Base-by-base conservation (phyloP, 2,113 vertebrate species). In the Calyptommatus sinebrachiatus region DNA sequence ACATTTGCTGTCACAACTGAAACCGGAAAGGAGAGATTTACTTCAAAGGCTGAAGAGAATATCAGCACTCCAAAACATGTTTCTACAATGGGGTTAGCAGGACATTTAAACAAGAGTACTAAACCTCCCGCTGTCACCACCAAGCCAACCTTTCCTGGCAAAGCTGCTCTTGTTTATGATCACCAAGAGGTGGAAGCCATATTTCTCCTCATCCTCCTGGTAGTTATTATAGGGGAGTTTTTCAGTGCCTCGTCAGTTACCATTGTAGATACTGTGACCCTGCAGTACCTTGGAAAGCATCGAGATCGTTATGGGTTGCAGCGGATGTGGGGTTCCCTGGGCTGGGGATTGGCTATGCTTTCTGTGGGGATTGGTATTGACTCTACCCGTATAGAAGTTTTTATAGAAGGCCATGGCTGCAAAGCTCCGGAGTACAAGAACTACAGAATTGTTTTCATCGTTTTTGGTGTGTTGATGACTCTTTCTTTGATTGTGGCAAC, bases 321-420 rank as follows among this genome's bases (percentile, higher is more conserved):
- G 92, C 94, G 98, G 29, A 99, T 99, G 98, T 99, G 98, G 98
- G 98, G 98, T 0, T 99, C 98, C 4, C 94, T 99, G 88, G 98
- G 98, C 80, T 99, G 98, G 98, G 98, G 98, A 0, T 83, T 99
- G 83, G 96, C 97, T 66, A 99, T 99, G 98, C 94, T 99, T 60
- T 95, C 96, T 0, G 97, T 99, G 82, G 98, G 98, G 65, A 98
- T 99, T 62, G 97, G 97, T 85, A 99, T 99, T 4, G 98, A 99
- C 92, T 96, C 98, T 82, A 98, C 98, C 0, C 95, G 95, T 83
- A 80, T 95, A 4, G 89, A 73, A 0, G 92, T 94, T 22, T 1
- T 26, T 6, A 84, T 97, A 1, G 88, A 96, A 1, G 97, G 96
- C 3, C 79, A 90, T 9, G 97, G 96, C 22, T 99, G 98, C 71